phyloP scores from a whole-genome alignment of 2,888 invertebrate species.

The Drosophila heteroneura region DNA sequence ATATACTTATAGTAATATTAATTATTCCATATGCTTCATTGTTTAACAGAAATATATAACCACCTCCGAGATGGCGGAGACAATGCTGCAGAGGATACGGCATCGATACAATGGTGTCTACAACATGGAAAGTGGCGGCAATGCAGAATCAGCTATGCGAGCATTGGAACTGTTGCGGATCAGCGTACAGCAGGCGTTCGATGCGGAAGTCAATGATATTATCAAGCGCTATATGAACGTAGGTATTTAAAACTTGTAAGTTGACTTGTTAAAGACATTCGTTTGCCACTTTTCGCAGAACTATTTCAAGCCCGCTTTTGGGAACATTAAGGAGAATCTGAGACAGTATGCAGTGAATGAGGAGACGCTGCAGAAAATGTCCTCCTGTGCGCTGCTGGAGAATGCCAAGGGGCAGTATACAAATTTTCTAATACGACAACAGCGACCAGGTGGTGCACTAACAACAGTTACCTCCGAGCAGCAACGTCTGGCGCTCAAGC shows the following conservation, averaged over 20 bases:
- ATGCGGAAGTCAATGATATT: constrained; percentile 87
- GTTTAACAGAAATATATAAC: constrained; percentile 81
- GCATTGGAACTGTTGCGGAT: constrained; percentile 88
- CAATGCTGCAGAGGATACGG: constrained; percentile 80
- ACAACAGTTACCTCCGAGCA: constrained; percentile 62
- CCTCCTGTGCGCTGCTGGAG: constrained; percentile 84
- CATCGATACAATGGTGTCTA: constrained; percentile 80
- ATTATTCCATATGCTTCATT: not conserved
- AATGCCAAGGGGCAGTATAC: constrained; percentile 85
- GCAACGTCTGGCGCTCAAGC: constrained; percentile 78
- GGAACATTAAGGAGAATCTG: constrained; percentile 88
- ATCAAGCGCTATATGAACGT: constrained; percentile 88
- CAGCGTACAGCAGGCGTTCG: constrained; percentile 88
- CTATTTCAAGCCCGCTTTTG: constrained; percentile 88
- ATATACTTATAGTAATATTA: not conserved
- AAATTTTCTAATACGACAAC: constrained; percentile 74
- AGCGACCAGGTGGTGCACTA: constrained; percentile 35
- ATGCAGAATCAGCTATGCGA: constrained; percentile 83
- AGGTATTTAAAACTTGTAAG: constrained; percentile 27
- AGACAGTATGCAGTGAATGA: constrained; percentile 87
- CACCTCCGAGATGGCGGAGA: constrained; percentile 84
- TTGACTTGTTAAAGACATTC: not conserved
- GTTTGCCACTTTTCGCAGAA: constrained; percentile 83
- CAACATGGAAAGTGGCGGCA: constrained; percentile 69
- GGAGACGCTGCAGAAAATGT: constrained; percentile 86